Base-by-base conservation (phyloP, 2,113 vertebrate species). In the Dicentrarchus labrax region DNA sequence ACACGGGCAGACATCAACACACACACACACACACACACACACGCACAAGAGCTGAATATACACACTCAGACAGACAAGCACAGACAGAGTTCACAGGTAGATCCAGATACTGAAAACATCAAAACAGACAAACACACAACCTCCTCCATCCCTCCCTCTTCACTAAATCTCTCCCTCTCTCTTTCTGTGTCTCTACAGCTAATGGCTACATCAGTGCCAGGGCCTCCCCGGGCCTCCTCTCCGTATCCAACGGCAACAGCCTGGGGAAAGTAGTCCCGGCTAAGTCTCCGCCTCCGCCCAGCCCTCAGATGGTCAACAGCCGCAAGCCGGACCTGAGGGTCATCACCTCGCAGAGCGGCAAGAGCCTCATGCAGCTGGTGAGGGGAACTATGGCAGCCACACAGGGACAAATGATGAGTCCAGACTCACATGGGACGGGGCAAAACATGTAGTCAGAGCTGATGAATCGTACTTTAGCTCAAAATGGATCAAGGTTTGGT, bases 321-420 rank as follows among this genome's bases (percentile, higher is more conserved):
- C 97, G 97, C 91, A 99, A 99, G 91, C 97, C 97, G 0, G 98
- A 99, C 95, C 95, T 99, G 36, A 94, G 98, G 1, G 98, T 99
- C 86, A 99, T 99, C 96, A 99, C 98, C 72, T 98, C 98, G 1
- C 98, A 98, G 95, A 92, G 97, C 17, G 94, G 96, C 65, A 99
- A 99, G 92, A 97, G 96, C 81, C 94, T 99, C 38, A 96, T 98
- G 96, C 97, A 98, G 83, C 97, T 99, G 98, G 98, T 99, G 95
- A 99, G 98, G 36, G 62, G 30, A 69, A 9, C 67, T 79, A 85
- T 38, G 24, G 71, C n/a, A 70, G 38, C 80, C 67, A 16, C 48
- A 12, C 24, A 13, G 82, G 66, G 53, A 54, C 80, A 78, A 82
- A 78, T 6, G 4, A 59, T 3, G 45, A 43, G 38, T 41, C 10